Evolutionary conservation across 2,113 vertebrate species (phyloP).

Genomic region (Calypte anna): DNA sequence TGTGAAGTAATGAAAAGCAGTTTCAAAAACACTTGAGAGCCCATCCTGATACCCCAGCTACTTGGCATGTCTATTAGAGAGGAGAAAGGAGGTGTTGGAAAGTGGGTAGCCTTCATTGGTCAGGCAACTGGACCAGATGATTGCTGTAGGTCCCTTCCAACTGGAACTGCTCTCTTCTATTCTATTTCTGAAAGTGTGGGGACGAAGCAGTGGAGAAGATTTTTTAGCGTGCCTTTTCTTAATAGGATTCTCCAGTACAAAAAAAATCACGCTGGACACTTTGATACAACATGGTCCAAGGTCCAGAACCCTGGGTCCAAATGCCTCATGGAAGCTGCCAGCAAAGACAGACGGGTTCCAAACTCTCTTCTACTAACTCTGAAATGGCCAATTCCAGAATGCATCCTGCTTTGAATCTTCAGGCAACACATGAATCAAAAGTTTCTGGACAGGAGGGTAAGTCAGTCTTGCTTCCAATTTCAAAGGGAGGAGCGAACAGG

Average conservation of each 20-base stretch:
- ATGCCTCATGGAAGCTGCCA: background rate
- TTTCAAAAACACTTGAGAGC: background rate
- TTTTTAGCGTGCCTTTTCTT: background rate
- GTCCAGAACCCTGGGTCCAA: background rate
- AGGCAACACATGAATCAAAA: background rate
- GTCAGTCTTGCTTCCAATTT: background rate
- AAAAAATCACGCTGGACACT: background rate
- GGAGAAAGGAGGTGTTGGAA: background rate
- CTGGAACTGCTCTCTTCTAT: background rate
- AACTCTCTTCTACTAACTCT: background rate
- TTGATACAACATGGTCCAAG: background rate
- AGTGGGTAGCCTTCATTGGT: background rate
- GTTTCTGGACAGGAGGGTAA: background rate
- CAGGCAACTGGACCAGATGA: background rate
- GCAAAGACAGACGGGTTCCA: background rate
- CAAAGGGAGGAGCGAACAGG: background rate
- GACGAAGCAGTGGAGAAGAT: background rate
- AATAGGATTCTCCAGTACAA: background rate
- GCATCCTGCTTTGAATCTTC: background rate
- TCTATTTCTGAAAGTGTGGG: background rate
- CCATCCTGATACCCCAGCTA: background rate
- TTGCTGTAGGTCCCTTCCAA: background rate
- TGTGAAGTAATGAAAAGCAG: background rate
- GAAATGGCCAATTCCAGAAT: background rate
- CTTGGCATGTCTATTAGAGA: background rate